A percentile compares a stretch with the other conserved stretches of the same genome.
Evolutionary conservation across 35 echinoderm and acorn worm species (phyloP).

Genomic region (Chiridota heheva): DNA sequence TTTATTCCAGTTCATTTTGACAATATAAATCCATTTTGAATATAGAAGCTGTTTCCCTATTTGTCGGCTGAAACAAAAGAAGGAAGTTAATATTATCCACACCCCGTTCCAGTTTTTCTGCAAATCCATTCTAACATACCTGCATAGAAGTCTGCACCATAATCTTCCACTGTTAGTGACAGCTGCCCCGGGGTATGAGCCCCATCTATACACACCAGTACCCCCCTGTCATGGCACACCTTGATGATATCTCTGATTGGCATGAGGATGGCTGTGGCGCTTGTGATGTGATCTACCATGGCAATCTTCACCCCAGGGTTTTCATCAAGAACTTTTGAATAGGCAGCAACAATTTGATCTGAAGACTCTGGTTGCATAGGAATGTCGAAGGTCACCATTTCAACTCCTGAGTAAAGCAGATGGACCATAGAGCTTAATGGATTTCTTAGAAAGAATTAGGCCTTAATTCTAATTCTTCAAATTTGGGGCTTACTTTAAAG

Average conservation of each 20-base stretch:
- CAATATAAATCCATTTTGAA: no score
- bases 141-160: conserved; percentile 42
- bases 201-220: conserved; percentile 23
- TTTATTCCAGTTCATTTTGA: no score
- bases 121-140: no score
- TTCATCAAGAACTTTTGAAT: conserved; percentile 6
- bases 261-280: conserved; percentile 22
- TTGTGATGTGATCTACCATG: conserved; percentile 26
- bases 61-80: no score
- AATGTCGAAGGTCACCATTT: conserved; percentile 53
- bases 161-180: conserved; percentile 13
- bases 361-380: conserved; percentile 52
- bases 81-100: no score
- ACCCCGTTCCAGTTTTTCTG: no score
- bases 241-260: conserved; percentile 30
- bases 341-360: conserved; percentile 10
- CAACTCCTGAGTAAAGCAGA: conserved; percentile 47
- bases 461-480: no score
- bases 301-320: conserved; percentile 15
- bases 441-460: no score
- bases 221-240: conserved; percentile 30
- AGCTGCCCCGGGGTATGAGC: conserved; percentile 45
- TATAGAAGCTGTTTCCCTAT: no score
- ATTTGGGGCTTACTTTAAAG: no score
- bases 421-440: not conserved